A percentile compares a stretch with the other conserved stretches of the same genome.
phyloP scores from a whole-genome alignment of 2,797 vertebrate species.

The Lerista edwardsae region DNA sequence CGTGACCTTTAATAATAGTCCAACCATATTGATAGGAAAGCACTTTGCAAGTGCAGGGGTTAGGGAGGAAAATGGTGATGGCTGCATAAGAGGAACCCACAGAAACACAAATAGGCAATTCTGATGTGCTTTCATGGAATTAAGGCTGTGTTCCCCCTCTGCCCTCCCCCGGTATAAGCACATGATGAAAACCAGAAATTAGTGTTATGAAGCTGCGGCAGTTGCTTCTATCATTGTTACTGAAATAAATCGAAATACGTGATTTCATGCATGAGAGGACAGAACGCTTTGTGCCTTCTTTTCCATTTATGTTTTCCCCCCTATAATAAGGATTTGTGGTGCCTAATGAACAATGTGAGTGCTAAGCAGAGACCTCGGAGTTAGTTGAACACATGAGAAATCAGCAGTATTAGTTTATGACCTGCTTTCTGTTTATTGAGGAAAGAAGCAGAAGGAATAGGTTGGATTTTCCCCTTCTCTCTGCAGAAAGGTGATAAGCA shows the following conservation, averaged over 20 bases:
- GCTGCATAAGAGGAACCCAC: background rate
- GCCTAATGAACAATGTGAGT: conserved; percentile 20
- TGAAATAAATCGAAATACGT: conserved; percentile 1
- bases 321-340: conserved; percentile 23
- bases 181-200: background rate
- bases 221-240: background rate
- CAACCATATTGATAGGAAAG: conserved; percentile 24
- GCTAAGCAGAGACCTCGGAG: conserved; percentile 33
- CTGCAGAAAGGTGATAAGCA: conserved; percentile 40
- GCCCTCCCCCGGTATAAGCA: background rate
- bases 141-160: background rate
- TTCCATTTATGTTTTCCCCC: conserved; percentile 19
- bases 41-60: background rate
- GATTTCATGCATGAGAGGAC: conserved; percentile 16
- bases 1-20: conserved; percentile 31
- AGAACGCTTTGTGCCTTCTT: conserved; percentile 12
- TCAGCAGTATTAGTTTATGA: conserved; percentile 1
- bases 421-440: conserved; percentile 14
- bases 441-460: background rate
- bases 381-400: conserved; percentile 27
- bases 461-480: background rate
- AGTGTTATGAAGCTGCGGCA: background rate
- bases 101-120: conserved; percentile 5
- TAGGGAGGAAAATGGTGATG: background rate
- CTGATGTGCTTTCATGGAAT: background rate